A percentile compares a stretch with the other conserved stretches of the same genome.
Evolutionary conservation across 2,888 invertebrate species (phyloP).

Genomic region (Sepiola atlantica): DNA sequence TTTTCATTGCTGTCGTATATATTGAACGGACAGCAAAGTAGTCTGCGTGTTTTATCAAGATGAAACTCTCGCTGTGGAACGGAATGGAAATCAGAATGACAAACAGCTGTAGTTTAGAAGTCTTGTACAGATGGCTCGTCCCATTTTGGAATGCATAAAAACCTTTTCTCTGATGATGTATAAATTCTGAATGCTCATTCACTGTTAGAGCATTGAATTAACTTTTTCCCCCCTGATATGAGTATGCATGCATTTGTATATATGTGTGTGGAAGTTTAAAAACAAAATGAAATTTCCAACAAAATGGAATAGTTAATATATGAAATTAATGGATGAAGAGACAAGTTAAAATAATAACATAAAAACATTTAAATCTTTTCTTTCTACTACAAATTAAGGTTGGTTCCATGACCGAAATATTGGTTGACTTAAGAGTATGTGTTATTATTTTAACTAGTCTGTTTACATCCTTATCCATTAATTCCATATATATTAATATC

Average conservation of each 20-base stretch:
- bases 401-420: too few relatives aligned
- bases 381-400: too few relatives aligned
- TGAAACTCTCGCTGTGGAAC: not conserved
- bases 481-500: not conserved
- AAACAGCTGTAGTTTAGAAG: conserved; percentile 32
- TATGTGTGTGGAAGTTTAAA: too few relatives aligned
- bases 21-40: not conserved
- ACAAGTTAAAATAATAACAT: too few relatives aligned
- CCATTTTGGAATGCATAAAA: conserved; percentile 10
- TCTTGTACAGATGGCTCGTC: conserved; percentile 5
- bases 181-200: not conserved
- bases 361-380: too few relatives aligned
- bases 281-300: too few relatives aligned
- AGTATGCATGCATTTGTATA: too few relatives aligned
- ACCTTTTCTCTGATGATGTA: not conserved
- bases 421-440: too few relatives aligned
- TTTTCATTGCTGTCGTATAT: not conserved
- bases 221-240: not conserved
- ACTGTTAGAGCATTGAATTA: not conserved
- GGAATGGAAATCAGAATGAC: not conserved
- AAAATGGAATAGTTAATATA: too few relatives aligned
- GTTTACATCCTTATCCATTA: not conserved
- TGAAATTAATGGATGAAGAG: too few relatives aligned
- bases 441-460: too few relatives aligned
- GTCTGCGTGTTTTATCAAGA: not conserved